Evolutionary conservation across 2,113 vertebrate species (phyloP).

Genomic region (Tonatia bakeri): DNA sequence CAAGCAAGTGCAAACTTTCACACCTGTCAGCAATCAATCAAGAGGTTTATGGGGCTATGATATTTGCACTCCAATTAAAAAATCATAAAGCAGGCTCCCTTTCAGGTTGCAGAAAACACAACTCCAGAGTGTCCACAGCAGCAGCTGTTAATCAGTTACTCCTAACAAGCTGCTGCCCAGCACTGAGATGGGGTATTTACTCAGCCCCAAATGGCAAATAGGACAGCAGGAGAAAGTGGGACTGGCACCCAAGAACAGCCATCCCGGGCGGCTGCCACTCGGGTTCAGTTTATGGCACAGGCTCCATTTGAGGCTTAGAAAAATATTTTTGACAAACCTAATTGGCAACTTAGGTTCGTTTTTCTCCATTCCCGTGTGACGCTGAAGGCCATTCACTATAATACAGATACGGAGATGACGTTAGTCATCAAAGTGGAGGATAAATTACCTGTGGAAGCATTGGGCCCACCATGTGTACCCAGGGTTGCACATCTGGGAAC

Average conservation of each 20-base stretch:
- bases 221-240: conserved; percentile 67
- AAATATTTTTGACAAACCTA: neutral
- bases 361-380: neutral
- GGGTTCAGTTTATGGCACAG: neutral
- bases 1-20: conserved; percentile 78
- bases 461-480: accelerated
- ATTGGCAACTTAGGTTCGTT: neutral
- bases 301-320: neutral
- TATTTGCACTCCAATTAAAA: conserved; percentile 96
- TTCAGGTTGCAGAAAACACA: conserved; percentile 82
- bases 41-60: conserved; percentile 83
- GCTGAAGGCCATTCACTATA: neutral
- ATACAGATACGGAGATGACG: neutral
- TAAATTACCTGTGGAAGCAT: neutral
- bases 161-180: conserved; percentile 78
- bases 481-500: neutral
- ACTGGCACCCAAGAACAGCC: neutral
- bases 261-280: neutral
- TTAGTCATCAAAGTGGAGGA: too few relatives aligned
- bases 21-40: conserved; percentile 89
- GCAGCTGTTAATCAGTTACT: conserved; percentile 86
- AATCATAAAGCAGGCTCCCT: conserved; percentile 86
- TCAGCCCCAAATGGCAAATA: conserved; percentile 75
- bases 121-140: conserved; percentile 79
- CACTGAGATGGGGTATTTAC: conserved; percentile 69